These are phyloP conservation scores for Nyctibius grandis DNA, from an alignment of 2,797 vertebrate genomes.

Conservation along the genomic window DNA sequence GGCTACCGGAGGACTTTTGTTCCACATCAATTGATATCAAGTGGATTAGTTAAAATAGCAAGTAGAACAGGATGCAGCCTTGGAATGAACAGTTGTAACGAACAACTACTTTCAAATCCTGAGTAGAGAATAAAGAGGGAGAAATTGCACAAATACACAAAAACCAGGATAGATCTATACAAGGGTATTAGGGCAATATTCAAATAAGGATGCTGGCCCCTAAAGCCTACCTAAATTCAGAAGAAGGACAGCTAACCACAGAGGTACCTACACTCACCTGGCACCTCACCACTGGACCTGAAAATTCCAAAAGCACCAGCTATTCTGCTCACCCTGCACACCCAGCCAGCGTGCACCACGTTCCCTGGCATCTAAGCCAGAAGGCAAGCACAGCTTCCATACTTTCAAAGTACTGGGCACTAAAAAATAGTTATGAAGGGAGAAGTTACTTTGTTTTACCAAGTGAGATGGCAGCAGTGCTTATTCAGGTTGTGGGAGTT, in stretches of 20 bases:
- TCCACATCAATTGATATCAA: neutral
- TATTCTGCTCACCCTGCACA: neutral
- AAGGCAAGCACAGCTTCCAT: neutral
- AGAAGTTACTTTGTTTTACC: neutral
- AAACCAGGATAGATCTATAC: neutral
- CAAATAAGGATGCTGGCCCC: neutral
- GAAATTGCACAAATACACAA: neutral
- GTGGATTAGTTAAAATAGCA: neutral
- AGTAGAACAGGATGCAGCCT: neutral
- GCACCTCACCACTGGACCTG: neutral
- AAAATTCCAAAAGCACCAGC: neutral
- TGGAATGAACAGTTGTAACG: neutral
- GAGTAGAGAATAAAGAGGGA: neutral
- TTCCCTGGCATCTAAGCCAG: neutral
- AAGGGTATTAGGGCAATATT: neutral
- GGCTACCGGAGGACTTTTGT: neutral
- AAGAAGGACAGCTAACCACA: neutral
- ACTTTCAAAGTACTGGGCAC: neutral
- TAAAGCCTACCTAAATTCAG: neutral
- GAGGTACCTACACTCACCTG: neutral
- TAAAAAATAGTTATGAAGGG: neutral
- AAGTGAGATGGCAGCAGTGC: neutral
- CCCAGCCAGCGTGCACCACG: accelerated
- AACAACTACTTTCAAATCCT: neutral
- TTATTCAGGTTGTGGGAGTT: neutral